Conservation (phyloP, 2,113 vertebrate species). For the Peucedramus taeniatus region DNA sequence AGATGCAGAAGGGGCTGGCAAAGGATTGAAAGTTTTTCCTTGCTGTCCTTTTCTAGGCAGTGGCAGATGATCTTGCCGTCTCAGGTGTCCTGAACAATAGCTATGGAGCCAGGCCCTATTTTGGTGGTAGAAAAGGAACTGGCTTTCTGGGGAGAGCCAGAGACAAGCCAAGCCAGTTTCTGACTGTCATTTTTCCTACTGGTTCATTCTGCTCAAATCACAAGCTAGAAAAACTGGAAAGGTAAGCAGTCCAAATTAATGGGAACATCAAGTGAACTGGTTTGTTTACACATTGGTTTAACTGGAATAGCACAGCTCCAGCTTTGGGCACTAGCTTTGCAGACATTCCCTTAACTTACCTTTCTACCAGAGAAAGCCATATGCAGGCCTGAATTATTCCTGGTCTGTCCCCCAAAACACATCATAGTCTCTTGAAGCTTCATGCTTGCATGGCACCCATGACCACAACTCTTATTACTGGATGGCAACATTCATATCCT, state of each 20-base stretch:
- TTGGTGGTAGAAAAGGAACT: not conserved
- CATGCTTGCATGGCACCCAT: not conserved
- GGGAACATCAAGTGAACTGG: constrained; percentile 33
- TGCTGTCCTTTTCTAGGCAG: not conserved
- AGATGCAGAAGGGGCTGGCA: not conserved
- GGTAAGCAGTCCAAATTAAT: constrained; percentile 60
- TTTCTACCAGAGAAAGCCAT: not conserved
- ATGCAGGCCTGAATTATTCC: not conserved
- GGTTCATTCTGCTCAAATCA: constrained; percentile 38
- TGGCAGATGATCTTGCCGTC: constrained; percentile 14
- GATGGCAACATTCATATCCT: not conserved
- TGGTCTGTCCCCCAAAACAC: not conserved
- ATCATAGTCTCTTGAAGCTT: not conserved
- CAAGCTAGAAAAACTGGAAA: constrained; percentile 68
- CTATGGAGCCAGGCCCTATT: not conserved
- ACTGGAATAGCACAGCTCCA: constrained; percentile 9
- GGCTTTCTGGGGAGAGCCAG: constrained; percentile 4
- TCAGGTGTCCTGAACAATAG: constrained; percentile 44
- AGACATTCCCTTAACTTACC: not conserved
- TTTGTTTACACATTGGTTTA: constrained; percentile 33
- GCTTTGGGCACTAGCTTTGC: not conserved
- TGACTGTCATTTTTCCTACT: constrained; percentile 40
- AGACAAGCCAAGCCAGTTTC: constrained; percentile 45
- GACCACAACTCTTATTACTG: not conserved
- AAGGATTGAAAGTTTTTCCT: not conserved